Base-by-base conservation (phyloP, 2,888 invertebrate genomes). In the Palloptera scutellata region DNA sequence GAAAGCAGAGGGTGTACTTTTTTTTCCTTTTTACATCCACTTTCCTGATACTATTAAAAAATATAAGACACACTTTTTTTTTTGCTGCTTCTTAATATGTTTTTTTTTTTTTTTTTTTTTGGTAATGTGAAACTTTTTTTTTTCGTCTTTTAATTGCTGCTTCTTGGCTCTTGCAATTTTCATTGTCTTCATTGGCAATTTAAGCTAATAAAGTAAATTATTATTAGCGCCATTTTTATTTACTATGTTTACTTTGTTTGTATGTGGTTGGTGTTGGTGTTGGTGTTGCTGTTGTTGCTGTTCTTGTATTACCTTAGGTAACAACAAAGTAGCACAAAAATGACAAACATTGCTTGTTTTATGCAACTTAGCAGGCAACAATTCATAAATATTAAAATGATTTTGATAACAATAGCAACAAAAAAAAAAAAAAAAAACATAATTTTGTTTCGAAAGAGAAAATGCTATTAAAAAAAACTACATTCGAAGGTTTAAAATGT, bases 131-230 rank as follows among this genome's bases (percentile, higher is more conserved):
- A 19, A 57, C 55, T 61, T 61, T 60, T 63, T 61, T 15, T 48
- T n/a, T 19, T 51, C 15, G 17, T 43, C 19, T 58, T 61, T 13
- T 58, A n/a, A 15, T 51, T 58, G 19, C 51, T 55, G n/a, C 51
- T 61, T 48, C 17, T 20, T 57, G 51, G 72, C 72, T 76, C 30
- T 78, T 78, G 74, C 53, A 53, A 66, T 70, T 74, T 71, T 71
- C 70, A 76, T 74, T 76, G 78, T 78, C 79, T 79, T 77, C 77
- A 81, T 30, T 81, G 79, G 79, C 79, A 77, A 78, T 79, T 81
- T 79, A 78, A 79, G 80, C 79, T 80, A 80, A 81, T 82, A 81
- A 81, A 82, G 80, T 80, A 80, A 81, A 81, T 81, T 82, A 81
- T 81, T 81, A 81, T 81, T 82, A 80, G 78, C 79, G 78, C 78